A percentile compares a stretch with the other conserved stretches of the same genome.
These are phyloP conservation scores for Drosophila neotestacea DNA, from an alignment of 2,888 invertebrate genomes.

Conservation along the genomic window DNA sequence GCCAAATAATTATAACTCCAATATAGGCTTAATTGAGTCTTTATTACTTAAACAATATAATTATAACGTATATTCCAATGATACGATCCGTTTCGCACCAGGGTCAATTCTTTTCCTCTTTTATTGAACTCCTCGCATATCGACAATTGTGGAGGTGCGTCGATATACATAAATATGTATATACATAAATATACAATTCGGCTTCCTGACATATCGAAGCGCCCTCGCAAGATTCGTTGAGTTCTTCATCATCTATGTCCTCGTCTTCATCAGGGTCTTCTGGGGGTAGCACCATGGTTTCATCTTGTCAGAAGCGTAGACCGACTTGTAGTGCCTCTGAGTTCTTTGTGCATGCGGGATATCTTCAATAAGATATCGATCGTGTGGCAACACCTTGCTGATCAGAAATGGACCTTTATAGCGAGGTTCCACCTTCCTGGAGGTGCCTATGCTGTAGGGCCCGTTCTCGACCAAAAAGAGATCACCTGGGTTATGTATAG, in stretches of 20 bases:
- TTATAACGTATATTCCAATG: too few species aligned
- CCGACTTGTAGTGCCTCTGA: constrained; percentile 4
- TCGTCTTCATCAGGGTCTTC: background rate
- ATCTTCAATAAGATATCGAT: constrained; percentile 21
- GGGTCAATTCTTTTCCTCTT: too few species aligned
- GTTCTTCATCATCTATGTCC: background rate
- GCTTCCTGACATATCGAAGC: background rate
- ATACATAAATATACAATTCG: too few species aligned
- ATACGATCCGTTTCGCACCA: too few species aligned
- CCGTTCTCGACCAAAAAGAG: constrained; percentile 23
- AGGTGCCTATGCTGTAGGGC: constrained; percentile 14
- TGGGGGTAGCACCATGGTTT: background rate
- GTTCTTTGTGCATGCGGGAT: constrained; percentile 10
- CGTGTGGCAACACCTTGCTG: constrained; percentile 9
- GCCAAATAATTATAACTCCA: too few species aligned
- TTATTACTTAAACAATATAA: too few species aligned
- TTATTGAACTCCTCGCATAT: too few species aligned
- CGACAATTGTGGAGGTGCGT: too few species aligned
- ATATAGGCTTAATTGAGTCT: too few species aligned
- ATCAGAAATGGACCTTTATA: constrained; percentile 29
- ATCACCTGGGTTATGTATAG: background rate
- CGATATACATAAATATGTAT: too few species aligned
- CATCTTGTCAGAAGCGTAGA: constrained; percentile 14
- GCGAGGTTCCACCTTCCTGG: constrained; percentile 24
- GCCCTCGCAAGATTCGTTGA: background rate